Conservation (phyloP, 1,140 invertebrate genomes). For the Formica exsecta region DNA sequence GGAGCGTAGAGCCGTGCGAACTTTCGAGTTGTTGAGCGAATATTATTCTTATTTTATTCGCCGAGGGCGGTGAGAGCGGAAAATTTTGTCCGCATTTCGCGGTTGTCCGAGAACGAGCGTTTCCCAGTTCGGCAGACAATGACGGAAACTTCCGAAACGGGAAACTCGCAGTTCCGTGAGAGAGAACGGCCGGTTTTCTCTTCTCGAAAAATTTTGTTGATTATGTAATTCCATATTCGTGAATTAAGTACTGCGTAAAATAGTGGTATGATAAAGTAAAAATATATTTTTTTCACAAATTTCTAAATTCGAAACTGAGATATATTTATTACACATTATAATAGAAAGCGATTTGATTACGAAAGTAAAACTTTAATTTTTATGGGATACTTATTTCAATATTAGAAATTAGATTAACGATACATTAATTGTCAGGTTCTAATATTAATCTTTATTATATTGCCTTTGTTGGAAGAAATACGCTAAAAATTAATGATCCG, state of each 20-base stretch:
- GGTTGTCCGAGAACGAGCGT: conserved; percentile 42
- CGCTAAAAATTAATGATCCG: background rate
- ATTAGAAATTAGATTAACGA: background rate
- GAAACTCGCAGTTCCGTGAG: conserved; percentile 9
- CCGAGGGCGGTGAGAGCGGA: conserved; percentile 28
- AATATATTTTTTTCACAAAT: background rate
- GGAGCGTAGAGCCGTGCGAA: conserved; percentile 32
- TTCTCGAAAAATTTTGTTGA: conserved; percentile 44
- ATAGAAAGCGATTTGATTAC: background rate
- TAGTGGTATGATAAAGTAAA: background rate
- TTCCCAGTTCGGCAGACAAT: conserved; percentile 31
- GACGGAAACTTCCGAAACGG: conserved; percentile 29
- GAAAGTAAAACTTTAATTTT: conserved; percentile 6
- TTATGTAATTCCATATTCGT: conserved; percentile 23
- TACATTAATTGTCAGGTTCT: background rate
- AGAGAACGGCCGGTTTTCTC: conserved; percentile 3
- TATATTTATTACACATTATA: background rate
- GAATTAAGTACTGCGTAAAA: background rate
- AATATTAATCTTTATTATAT: conserved; percentile 25
- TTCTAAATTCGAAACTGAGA: conserved; percentile 1
- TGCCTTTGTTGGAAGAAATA: background rate
- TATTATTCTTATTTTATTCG: conserved; percentile 62
- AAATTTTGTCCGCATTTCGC: conserved; percentile 41
- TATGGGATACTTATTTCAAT: background rate
- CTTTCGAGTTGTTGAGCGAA: conserved; percentile 51